phyloP scores from a whole-genome alignment of 2,113 vertebrate species.

The Nycticebus coucang region DNA sequence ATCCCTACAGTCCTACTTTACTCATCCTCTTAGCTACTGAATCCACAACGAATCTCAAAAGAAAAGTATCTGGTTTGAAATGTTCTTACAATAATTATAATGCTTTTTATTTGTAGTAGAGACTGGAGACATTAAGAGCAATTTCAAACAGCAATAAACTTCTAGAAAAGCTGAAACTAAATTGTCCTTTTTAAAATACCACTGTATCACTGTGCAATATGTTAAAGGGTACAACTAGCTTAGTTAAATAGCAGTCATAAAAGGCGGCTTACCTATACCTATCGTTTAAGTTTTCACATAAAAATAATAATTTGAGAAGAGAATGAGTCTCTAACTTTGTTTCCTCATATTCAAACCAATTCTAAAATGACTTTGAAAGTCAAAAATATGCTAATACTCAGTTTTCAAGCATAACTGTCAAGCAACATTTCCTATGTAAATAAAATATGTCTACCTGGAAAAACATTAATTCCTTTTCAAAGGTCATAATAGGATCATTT shows the following conservation, averaged over 20 bases:
- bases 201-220: not conserved
- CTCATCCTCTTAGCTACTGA: not conserved
- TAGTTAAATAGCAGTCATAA: not conserved
- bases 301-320: not conserved
- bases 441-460: not conserved
- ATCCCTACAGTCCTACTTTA: not conserved
- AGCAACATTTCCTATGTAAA: not conserved
- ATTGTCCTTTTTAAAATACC: not conserved
- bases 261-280: not conserved
- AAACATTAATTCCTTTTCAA: not conserved
- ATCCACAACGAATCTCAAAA: not conserved
- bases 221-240: not conserved
- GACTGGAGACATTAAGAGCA: not conserved
- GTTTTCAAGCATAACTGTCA: not conserved
- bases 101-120: not conserved
- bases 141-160: constrained; percentile 29
- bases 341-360: not conserved
- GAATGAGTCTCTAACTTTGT: not conserved
- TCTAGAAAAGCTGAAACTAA: not conserved
- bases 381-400: not conserved
- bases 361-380: not conserved
- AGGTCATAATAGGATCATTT: not conserved
- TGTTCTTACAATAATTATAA: constrained; percentile 7
- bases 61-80: constrained; percentile 24
- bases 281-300: not conserved